phyloP scores from a whole-genome alignment of 2,113 vertebrate genomes.

The Trichomycterus rosablanca region DNA sequence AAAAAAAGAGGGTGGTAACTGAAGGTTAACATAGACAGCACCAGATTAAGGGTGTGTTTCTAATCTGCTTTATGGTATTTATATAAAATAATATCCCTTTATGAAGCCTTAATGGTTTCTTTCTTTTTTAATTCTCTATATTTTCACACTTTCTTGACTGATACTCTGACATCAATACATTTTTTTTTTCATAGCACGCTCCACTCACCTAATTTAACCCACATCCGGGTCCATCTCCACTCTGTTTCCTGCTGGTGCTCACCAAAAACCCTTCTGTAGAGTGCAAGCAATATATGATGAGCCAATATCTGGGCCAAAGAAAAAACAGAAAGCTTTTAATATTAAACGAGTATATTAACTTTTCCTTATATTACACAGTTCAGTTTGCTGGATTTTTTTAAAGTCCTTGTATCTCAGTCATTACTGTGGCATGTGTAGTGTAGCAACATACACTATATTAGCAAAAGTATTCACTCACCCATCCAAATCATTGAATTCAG shows the following conservation, averaged over 20 bases:
- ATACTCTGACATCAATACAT: background rate
- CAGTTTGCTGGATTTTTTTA: background rate
- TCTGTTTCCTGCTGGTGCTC: conserved; percentile 62
- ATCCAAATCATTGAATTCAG: no score
- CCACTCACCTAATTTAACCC: conserved; percentile 49
- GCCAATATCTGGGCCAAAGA: background rate
- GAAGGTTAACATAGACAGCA: conserved; percentile 25
- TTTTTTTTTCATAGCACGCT: background rate
- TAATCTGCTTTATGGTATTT: no score
- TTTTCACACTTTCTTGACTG: background rate
- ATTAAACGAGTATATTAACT: no score
- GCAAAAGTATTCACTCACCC: no score
- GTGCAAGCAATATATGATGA: background rate
- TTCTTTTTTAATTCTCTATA: no score
- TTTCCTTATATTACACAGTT: no score
- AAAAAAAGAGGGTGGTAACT: conserved; percentile 17
- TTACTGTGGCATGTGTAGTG: background rate
- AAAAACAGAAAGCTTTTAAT: background rate
- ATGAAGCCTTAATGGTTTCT: no score
- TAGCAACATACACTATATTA: conserved; percentile 3
- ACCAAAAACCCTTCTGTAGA: conserved; percentile 62
- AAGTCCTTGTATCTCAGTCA: background rate
- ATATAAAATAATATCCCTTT: no score
- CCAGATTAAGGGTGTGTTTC: no score
- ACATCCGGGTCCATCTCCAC: conserved; percentile 58